Conservation (phyloP, 92 coral and sea anemone species). For the Porites rus region DNA sequence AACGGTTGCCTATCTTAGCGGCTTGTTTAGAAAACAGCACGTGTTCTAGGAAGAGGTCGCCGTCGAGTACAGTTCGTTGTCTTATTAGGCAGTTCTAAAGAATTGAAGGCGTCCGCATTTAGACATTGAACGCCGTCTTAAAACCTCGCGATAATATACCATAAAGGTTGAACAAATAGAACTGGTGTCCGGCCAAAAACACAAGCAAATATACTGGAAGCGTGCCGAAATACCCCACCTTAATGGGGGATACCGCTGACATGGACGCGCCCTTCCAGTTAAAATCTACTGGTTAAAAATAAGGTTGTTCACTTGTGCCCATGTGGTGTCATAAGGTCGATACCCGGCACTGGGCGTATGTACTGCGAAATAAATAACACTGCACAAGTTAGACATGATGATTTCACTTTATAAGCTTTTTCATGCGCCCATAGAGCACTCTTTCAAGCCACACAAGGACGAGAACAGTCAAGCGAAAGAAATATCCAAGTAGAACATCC, state of each 20-base stretch:
- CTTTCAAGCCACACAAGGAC: background rate
- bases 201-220: background rate
- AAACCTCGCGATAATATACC: no score
- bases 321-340: conserved; percentile 41
- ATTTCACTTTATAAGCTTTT: conserved; percentile 26
- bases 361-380: conserved; percentile 18
- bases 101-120: no score
- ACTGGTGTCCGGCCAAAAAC: no score
- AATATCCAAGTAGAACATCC: background rate
- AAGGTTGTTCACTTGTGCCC: conserved; percentile 11
- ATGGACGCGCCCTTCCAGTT: conserved; percentile 18
- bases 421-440: background rate
- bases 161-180: no score
- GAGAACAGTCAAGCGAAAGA: background rate
- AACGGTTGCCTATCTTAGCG: no score
- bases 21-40: no score
- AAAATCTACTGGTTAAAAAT: background rate
- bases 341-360: conserved; percentile 33
- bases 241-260: conserved; percentile 25
- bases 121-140: no score
- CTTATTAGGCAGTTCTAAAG: no score
- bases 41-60: no score
- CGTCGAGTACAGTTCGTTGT: no score
- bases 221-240: conserved; percentile 35
- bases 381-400: conserved; percentile 24